phyloP scores from a whole-genome alignment of 1,140 invertebrate species.

The Olivierus martensii region DNA sequence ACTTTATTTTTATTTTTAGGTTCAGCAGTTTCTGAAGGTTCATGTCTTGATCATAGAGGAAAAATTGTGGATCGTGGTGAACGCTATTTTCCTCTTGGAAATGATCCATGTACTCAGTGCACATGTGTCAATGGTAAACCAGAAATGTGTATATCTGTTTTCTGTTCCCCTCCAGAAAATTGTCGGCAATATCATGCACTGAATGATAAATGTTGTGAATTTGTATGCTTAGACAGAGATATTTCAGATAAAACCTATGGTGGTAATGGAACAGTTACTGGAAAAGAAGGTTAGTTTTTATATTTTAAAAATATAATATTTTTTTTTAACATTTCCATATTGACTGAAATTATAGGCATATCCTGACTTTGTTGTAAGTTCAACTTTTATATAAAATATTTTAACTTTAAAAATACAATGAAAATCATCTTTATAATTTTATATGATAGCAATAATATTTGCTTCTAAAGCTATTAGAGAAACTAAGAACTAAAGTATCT shows the following conservation, averaged over 20 bases:
- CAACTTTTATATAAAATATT: too few relatives aligned
- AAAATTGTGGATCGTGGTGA: slow-evolving; percentile 23
- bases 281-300: slow-evolving; percentile 3
- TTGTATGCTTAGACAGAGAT: slow-evolving; percentile 25
- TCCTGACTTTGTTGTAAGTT: too few relatives aligned
- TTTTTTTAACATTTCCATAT: too few relatives aligned
- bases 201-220: slow-evolving; percentile 29
- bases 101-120: slow-evolving; percentile 29
- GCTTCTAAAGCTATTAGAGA: too few relatives aligned
- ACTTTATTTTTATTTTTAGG: too few relatives aligned
- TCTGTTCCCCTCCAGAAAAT: slow-evolving; percentile 29
- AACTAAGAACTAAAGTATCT: too few relatives aligned
- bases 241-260: slow-evolving; percentile 7
- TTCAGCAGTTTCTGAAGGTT: too few relatives aligned
- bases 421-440: too few relatives aligned
- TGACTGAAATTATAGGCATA: too few relatives aligned
- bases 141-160: slow-evolving; percentile 28
- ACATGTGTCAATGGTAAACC: slow-evolving; percentile 27
- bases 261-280: slow-evolving; percentile 12
- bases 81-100: slow-evolving; percentile 26
- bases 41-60: slow-evolving; percentile 16
- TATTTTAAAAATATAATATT: too few relatives aligned
- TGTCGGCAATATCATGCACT: slow-evolving; percentile 23
- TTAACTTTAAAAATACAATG: too few relatives aligned
- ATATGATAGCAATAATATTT: too few relatives aligned